These are phyloP conservation scores for Drosophila koepferae DNA, from an alignment of 2,888 invertebrate species.

Conservation along the genomic window DNA sequence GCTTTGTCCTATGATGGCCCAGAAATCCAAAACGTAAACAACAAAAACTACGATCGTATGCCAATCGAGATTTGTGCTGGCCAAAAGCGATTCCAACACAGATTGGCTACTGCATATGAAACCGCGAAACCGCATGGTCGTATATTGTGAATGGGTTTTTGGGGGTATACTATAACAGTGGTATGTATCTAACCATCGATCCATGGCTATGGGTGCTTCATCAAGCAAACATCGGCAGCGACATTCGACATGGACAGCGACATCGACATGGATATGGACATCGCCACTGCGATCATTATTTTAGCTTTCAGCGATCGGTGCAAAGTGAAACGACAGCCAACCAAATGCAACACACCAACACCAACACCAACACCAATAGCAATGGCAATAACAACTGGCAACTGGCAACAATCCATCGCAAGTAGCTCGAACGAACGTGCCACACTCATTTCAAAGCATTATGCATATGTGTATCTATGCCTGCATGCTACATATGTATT, in stretches of 20 bases:
- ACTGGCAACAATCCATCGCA: constrained; percentile 42
- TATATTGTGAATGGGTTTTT: constrained; percentile 51
- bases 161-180: constrained; percentile 10
- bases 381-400: constrained; percentile 4
- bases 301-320: constrained; percentile 40
- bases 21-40: neutral
- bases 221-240: constrained; percentile 30
- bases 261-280: constrained; percentile 37
- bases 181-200: neutral
- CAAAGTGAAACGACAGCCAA: constrained; percentile 43
- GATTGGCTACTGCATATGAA: constrained; percentile 46
- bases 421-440: constrained; percentile 46
- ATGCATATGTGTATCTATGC: constrained; percentile 29
- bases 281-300: constrained; percentile 48
- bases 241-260: constrained; percentile 22
- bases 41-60: neutral
- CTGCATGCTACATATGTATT: neutral
- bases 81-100: constrained; percentile 18
- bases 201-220: constrained; percentile 50
- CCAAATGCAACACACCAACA: constrained; percentile 25
- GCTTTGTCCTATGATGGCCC: neutral
- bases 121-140: constrained; percentile 26
- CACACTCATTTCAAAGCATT: constrained; percentile 46
- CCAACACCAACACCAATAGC: constrained; percentile 19
- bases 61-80: constrained; percentile 10